Conservation (phyloP, 2,797 vertebrate species). For the Amblyopsis hoosieri region DNA sequence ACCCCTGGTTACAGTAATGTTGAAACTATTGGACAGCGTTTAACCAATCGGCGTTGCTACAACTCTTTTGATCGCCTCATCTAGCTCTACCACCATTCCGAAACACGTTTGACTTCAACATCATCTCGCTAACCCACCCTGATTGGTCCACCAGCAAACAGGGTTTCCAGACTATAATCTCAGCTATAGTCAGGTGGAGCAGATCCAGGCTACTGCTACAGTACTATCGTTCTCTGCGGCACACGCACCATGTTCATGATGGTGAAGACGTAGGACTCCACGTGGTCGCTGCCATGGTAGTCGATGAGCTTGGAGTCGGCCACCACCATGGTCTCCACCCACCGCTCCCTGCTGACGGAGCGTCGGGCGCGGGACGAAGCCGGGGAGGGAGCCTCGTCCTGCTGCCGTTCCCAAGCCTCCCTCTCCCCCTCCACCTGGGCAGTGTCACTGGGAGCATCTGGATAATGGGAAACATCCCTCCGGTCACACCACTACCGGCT, state of each 20-base stretch:
- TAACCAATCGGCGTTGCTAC: no score
- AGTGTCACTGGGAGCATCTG: constrained; percentile 77
- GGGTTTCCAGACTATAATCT: no score
- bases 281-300: constrained; percentile 91
- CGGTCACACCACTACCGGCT: constrained; percentile 13
- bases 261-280: constrained; percentile 96
- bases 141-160: no score
- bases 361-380: constrained; percentile 73
- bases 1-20: no score
- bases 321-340: constrained; percentile 97
- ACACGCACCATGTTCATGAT: constrained; percentile 95
- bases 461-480: constrained; percentile 27
- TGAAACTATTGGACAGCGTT: no score
- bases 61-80: no score
- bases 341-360: constrained; percentile 93
- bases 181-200: no score
- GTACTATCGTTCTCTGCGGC: no score
- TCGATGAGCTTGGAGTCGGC: constrained; percentile 95
- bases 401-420: constrained; percentile 84
- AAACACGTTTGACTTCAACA: no score
- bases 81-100: no score
- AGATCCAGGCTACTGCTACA: no score
- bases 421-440: constrained; percentile 76
- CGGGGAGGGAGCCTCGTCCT: constrained; percentile 37
- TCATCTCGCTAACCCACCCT: no score